phyloP scores from a whole-genome alignment of 1,140 invertebrate genomes.

The Drosophila nikananu region DNA sequence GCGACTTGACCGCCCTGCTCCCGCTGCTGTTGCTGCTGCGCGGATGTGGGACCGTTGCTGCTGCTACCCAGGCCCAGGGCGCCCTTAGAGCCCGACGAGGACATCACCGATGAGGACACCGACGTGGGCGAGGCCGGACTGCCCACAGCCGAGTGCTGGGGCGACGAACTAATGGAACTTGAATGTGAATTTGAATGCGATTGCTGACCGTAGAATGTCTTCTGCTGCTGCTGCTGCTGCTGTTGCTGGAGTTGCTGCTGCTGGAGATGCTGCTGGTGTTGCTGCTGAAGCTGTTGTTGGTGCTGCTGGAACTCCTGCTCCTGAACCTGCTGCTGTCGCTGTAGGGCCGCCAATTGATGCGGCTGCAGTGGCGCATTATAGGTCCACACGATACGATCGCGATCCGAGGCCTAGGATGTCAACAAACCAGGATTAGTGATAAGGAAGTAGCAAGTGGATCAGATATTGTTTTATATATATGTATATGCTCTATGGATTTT shows the following conservation, averaged over 20 bases:
- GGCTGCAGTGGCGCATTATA: slow-evolving; percentile 92
- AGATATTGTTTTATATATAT: slow-evolving; percentile 4
- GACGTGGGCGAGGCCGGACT: slow-evolving; percentile 93
- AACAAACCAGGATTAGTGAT: slow-evolving; percentile 54
- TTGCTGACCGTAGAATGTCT: slow-evolving; percentile 75
- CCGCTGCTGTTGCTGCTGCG: slow-evolving; percentile 48
- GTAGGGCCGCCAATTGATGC: slow-evolving; percentile 76
- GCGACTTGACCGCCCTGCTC: slow-evolving; percentile 40
- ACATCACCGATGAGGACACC: slow-evolving; percentile 94
- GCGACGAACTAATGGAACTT: slow-evolving; percentile 86
- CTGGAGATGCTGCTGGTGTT: slow-evolving; percentile 66
- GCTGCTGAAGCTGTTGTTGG: slow-evolving; percentile 77
- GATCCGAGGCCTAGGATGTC: slow-evolving; percentile 75
- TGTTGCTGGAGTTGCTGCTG: slow-evolving; percentile 74
- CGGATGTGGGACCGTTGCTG: slow-evolving; percentile 43
- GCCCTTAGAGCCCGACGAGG: slow-evolving; percentile 88
- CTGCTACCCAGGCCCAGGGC: slow-evolving; percentile 63
- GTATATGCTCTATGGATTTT: slow-evolving; percentile 22
- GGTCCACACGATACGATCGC: slow-evolving; percentile 94
- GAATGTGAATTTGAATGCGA: slow-evolving; percentile 85
- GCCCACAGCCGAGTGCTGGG: slow-evolving; percentile 86
- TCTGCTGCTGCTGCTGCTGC: slow-evolving; percentile 60
- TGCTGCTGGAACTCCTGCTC: slow-evolving; percentile 66
- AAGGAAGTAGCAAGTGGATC: slow-evolving; percentile 7
- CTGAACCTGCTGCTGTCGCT: slow-evolving; percentile 86